These are phyloP conservation scores for Lathamus discolor DNA, from an alignment of 2,113 vertebrate genomes.

Conservation along the genomic window DNA sequence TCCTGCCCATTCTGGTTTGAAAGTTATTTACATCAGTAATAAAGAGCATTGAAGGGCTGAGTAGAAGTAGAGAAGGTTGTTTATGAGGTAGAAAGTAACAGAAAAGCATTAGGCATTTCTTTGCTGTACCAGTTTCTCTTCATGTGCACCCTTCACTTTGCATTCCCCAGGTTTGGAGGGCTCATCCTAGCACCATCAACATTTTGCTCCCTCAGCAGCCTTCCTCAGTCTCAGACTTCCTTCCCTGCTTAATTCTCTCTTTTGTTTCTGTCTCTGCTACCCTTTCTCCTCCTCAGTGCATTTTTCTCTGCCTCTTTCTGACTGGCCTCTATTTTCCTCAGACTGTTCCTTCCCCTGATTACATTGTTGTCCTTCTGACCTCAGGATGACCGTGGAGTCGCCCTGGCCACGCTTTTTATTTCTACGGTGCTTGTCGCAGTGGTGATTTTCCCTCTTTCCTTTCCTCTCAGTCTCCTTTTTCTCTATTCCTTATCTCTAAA, in stretches of 20 bases:
- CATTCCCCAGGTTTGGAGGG: not conserved
- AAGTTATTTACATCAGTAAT: conserved; percentile 1
- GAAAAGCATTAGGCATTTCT: not conserved
- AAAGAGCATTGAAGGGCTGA: not conserved
- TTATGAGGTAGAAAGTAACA: not conserved
- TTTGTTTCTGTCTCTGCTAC: not conserved
- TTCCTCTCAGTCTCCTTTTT: not conserved
- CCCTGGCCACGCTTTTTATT: not conserved
- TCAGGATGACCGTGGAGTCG: not conserved
- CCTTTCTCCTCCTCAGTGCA: not conserved
- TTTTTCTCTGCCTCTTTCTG: not conserved
- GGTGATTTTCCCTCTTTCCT: not conserved
- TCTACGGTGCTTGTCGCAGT: not conserved
- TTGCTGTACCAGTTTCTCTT: not conserved
- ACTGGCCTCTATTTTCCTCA: not conserved
- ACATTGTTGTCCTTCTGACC: not conserved
- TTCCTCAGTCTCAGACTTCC: not conserved
- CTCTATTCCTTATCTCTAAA: not conserved
- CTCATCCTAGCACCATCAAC: not conserved
- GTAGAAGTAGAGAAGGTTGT: not conserved
- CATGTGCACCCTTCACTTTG: not conserved
- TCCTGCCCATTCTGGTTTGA: not conserved
- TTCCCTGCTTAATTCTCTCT: not conserved
- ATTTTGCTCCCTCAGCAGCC: not conserved
- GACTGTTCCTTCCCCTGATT: not conserved